Percentiles rank a stretch among this genome's conserved stretches.
phyloP scores from a whole-genome alignment of 2,888 invertebrate genomes.

The Ametastegia equiseti region DNA sequence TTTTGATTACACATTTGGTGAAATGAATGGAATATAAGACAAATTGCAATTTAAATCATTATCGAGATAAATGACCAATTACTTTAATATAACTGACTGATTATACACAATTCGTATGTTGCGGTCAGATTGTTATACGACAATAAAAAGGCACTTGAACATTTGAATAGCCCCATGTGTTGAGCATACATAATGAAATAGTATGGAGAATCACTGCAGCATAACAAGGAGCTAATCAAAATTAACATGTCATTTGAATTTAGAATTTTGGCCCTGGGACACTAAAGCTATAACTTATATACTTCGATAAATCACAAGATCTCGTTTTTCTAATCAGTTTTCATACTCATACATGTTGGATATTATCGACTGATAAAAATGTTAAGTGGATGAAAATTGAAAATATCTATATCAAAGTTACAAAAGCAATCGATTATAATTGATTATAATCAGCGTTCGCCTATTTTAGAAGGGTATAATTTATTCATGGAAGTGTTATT shows the following conservation, averaged over 20 bases:
- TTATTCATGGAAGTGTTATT: not conserved
- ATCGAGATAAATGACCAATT: slow-evolving; percentile 46
- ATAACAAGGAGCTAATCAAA: slow-evolving; percentile 12
- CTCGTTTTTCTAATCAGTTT: not conserved
- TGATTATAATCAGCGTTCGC: not conserved
- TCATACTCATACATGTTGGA: not conserved
- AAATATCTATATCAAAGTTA: not conserved
- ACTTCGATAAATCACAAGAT: not conserved
- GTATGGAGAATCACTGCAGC: slow-evolving; percentile 10
- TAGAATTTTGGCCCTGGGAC: slow-evolving; percentile 18
- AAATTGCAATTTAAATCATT: slow-evolving; percentile 39
- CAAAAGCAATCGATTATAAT: not conserved
- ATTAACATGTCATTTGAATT: slow-evolving; percentile 16
- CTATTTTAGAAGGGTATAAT: not conserved
- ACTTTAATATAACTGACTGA: slow-evolving; percentile 33
- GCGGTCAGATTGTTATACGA: slow-evolving; percentile 21
- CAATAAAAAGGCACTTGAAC: slow-evolving; percentile 37
- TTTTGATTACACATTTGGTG: not conserved
- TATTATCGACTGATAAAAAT: not conserved
- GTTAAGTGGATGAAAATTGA: not conserved
- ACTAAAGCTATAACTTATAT: not conserved
- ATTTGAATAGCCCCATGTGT: slow-evolving; percentile 38
- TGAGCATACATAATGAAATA: slow-evolving; percentile 35
- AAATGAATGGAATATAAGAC: slow-evolving; percentile 25
- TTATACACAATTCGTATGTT: slow-evolving; percentile 35